These are phyloP conservation scores for Erebia epiphron DNA, from an alignment of 2,888 invertebrate species.

Conservation along the genomic window DNA sequence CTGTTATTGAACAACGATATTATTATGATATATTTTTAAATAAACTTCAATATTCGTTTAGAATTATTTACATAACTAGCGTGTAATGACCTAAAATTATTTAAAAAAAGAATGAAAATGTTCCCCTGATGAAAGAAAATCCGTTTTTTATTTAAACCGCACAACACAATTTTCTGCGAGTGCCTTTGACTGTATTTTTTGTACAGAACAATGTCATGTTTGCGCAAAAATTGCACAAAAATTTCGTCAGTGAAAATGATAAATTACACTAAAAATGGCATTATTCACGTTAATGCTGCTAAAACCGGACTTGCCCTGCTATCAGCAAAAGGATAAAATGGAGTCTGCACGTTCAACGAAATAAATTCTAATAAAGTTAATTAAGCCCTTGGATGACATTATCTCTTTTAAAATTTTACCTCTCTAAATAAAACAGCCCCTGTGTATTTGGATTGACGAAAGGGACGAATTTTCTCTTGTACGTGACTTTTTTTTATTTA, in stretches of 20 bases:
- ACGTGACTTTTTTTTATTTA: conserved; percentile 18
- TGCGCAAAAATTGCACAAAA: conserved; percentile 22
- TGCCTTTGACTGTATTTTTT: conserved; percentile 12
- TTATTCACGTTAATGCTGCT: conserved; percentile 44
- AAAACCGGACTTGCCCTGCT: conserved; percentile 49
- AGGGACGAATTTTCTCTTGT: conserved; percentile 20
- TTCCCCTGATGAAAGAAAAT: not conserved
- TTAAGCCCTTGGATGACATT: conserved; percentile 72
- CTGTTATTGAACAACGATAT: not conserved
- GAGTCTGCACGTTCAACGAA: conserved; percentile 63
- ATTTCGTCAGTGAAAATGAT: conserved; percentile 38
- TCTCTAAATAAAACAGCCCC: conserved; percentile 31
- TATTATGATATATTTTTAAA: not conserved
- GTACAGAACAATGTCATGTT: conserved; percentile 11
- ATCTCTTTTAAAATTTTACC: conserved; percentile 69
- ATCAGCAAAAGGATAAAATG: conserved; percentile 50
- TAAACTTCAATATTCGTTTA: not conserved
- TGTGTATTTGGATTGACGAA: conserved; percentile 29
- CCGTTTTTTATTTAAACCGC: not conserved
- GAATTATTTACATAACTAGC: no score
- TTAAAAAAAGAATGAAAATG: not conserved
- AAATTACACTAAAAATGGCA: conserved; percentile 33
- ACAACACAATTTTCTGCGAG: not conserved
- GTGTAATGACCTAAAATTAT: no score
- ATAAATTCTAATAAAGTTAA: conserved; percentile 81